phyloP scores from a whole-genome alignment of 2,797 vertebrate genomes.

The Leuciscus waleckii region DNA sequence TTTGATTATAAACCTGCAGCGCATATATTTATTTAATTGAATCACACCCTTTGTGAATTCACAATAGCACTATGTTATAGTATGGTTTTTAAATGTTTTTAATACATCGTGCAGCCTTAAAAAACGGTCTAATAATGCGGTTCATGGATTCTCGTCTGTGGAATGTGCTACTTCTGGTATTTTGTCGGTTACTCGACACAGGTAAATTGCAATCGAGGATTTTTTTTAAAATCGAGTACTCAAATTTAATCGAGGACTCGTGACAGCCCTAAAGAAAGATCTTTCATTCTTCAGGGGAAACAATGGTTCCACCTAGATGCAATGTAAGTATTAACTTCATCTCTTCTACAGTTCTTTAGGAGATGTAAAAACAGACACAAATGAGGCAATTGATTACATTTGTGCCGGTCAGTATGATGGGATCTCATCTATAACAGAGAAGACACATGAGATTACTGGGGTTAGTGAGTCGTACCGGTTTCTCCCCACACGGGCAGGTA shows the following conservation, averaged over 20 bases:
- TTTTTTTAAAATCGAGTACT: too few species aligned
- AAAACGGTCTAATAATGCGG: too few species aligned
- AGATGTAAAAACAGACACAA: neutral
- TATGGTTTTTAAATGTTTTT: too few species aligned
- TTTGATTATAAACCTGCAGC: too few species aligned
- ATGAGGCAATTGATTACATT: neutral
- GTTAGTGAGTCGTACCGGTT: conserved; percentile 76
- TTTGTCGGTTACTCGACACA: too few species aligned
- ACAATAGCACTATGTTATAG: too few species aligned
- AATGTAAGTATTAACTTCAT: neutral
- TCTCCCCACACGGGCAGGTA: conserved; percentile 98
- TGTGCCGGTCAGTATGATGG: neutral
- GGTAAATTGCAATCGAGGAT: neutral
- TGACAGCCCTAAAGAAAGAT: neutral
- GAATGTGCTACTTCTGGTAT: neutral
- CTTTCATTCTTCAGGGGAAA: neutral
- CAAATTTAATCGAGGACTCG: neutral
- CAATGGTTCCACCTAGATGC: neutral
- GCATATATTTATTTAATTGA: too few species aligned
- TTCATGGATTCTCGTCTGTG: neutral
- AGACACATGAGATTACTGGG: neutral
- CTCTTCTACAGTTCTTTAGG: neutral
- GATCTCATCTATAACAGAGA: conserved; percentile 7
- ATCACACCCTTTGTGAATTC: too few species aligned
- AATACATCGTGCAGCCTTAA: too few species aligned